Base-by-base conservation (phyloP, 1,140 invertebrate species). In the Drosophila littoralis region DNA sequence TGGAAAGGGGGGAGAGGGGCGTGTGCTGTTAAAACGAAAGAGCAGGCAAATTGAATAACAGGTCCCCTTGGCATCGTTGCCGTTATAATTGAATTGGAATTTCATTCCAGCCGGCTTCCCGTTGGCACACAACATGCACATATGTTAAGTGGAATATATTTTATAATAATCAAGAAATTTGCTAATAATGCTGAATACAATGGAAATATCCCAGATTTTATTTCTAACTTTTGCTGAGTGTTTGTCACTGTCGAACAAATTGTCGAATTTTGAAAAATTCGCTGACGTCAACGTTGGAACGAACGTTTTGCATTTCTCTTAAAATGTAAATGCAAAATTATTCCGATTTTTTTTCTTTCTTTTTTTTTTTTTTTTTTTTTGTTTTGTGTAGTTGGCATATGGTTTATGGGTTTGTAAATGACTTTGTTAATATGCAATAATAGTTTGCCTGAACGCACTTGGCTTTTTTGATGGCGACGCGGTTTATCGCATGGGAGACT, bases 281-380 rank as follows among this genome's bases (percentile, higher is more conserved):
- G 71, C 57, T 69, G 57, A 74, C 71, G 71, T 74, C 71, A 74
- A 48, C 15, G 22, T 22, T 22, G 9, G 12, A 67, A 33, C 55
- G 55, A 10, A 8, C 32, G 13, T 58, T 52, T 36, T 32, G 33
- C 13, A 52, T 54, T 35, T 54, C 13, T 57, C 54, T 36, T 17
- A 54, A 28, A 22, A 17, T 15, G 10, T 15, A 46, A 28, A 57
- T 7, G 17, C 35, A 33, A 13, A 32, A 8, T 12, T 3, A 33
- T 35, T 51, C n/a, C 22, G 33, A 10, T 1, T 42, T 46, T 10
- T 12, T 15, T 38, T 15, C 32, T 0, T n/a, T n/a, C n/a, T 36
- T 15, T 6, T 15, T 36, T 17, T 52, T 10, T 13, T 33, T 5
- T 36, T 13, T 36, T 1, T 15, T 35, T 36, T 42, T 6, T 6